Conservation (phyloP, 2,113 vertebrate species). For the Muntiacus muntjak region DNA sequence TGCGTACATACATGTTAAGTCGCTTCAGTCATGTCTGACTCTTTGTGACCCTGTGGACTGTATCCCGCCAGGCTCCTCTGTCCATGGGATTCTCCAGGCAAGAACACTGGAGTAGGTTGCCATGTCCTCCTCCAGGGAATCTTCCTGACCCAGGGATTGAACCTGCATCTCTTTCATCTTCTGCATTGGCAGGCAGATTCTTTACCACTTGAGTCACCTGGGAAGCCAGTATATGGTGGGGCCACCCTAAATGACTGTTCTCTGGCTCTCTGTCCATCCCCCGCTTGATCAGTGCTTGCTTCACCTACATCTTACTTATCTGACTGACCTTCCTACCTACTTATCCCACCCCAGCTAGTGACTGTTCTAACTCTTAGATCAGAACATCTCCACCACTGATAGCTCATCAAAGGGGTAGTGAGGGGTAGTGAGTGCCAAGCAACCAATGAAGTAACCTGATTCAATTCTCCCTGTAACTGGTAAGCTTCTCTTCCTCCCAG, state of each 20-base stretch:
- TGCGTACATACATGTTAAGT: fast-evolving
- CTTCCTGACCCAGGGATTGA: neutral
- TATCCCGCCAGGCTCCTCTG: neutral
- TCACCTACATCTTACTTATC: neutral
- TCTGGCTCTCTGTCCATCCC: neutral
- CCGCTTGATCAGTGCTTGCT: neutral
- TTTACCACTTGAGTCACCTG: neutral
- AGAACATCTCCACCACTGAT: neutral
- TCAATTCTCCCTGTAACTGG: neutral
- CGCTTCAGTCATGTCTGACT: neutral
- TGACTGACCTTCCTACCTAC: neutral
- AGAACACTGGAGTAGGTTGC: neutral
- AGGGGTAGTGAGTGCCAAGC: neutral
- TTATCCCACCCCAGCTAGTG: neutral
- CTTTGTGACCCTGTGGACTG: neutral
- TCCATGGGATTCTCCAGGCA: neutral
- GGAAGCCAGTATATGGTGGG: neutral
- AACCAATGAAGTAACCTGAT: neutral
- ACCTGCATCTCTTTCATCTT: neutral
- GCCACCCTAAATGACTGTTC: neutral
- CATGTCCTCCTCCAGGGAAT: neutral
- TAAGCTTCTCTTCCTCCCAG: neutral
- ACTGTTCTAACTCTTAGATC: neutral
- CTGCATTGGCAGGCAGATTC: neutral
- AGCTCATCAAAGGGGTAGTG: neutral